Percentiles rank a stretch among this genome's conserved stretches.
Evolutionary conservation across 1,140 invertebrate species (phyloP).

Genomic region (Bombus superbus): DNA sequence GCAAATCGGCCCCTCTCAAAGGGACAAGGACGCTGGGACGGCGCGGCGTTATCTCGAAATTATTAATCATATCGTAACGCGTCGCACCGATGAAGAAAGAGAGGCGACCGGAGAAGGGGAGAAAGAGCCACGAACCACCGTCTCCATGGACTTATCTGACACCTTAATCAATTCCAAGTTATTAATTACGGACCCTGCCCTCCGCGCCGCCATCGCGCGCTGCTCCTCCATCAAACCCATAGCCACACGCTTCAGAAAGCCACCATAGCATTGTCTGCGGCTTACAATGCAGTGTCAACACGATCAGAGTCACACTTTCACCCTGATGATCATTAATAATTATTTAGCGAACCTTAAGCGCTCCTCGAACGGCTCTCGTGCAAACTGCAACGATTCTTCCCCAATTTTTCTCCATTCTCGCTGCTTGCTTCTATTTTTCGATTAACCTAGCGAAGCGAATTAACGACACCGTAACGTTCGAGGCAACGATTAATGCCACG

Average conservation of each 20-base stretch:
- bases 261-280: conserved; percentile 75
- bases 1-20: conserved; percentile 75
- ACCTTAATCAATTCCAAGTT: conserved; percentile 82
- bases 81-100: conserved; percentile 68
- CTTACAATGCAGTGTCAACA: conserved; percentile 80
- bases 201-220: conserved; percentile 56
- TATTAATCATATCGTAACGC: conserved; percentile 80
- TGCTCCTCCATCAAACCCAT: conserved; percentile 47
- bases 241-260: conserved; percentile 55
- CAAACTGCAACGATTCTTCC: neutral
- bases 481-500: too few relatives aligned
- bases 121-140: conserved; percentile 57
- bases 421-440: neutral
- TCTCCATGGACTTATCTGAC: conserved; percentile 79
- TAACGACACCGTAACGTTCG: neutral
- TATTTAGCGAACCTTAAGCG: conserved; percentile 69
- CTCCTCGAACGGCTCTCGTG: neutral
- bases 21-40: conserved; percentile 69
- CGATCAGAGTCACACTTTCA: conserved; percentile 74
- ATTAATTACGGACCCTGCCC: conserved; percentile 79
- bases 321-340: conserved; percentile 77
- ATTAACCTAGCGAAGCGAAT: neutral
- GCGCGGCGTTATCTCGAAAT: conserved; percentile 79
- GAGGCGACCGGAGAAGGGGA: conserved; percentile 36
- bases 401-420: neutral